Base-by-base conservation (phyloP, 2,113 vertebrate genomes). In the Meleagris gallopavo region DNA sequence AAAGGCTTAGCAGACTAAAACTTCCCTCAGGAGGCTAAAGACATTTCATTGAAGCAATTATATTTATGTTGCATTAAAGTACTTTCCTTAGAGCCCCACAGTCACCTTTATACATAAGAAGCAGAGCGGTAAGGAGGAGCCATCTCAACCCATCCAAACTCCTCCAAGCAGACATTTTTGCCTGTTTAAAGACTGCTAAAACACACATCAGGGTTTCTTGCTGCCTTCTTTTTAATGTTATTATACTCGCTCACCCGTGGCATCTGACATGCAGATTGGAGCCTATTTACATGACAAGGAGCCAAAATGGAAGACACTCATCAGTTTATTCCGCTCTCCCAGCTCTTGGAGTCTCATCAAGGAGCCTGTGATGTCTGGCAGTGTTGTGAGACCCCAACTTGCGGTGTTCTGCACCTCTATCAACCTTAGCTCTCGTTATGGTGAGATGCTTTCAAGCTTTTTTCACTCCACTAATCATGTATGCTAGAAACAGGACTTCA, bases 1-100 rank as follows among this genome's bases (percentile, higher is more conserved):
- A 94, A 96, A 88, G 94, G 87, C 95, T 94, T 91, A 50, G 66
- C 95, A 95, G 93, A 21, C 93, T 93, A 60, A 86, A 94, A 45
- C 95, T 96, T 95, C 95, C 95, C 95, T 95, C 94, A 93, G 90
- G 93, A 96, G 95, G 86, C 93, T 83, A 83, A 91, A 95, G 94
- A 22, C 96, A 82, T 95, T 95, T 95, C 88, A 95, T 93, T 48
- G 57, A 94, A 95, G 95, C 96, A 97, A 96, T 97, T 96, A 96
- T 88, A 94, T 95, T 96, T 95, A 95, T 83, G 94, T 69, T 86
- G 85, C 83, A 88, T 88, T 93, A 93, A 95, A 96, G 80, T 72
- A 69, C 80, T 93, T 92, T 55, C 90, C 71, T 46, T 43, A 52
- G 74, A 94, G 91, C 69, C 60, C 17, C 4, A 0, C 87, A 36